Conservation (phyloP, 1,140 invertebrate species). For the Caenorhabditis tropicalis region DNA sequence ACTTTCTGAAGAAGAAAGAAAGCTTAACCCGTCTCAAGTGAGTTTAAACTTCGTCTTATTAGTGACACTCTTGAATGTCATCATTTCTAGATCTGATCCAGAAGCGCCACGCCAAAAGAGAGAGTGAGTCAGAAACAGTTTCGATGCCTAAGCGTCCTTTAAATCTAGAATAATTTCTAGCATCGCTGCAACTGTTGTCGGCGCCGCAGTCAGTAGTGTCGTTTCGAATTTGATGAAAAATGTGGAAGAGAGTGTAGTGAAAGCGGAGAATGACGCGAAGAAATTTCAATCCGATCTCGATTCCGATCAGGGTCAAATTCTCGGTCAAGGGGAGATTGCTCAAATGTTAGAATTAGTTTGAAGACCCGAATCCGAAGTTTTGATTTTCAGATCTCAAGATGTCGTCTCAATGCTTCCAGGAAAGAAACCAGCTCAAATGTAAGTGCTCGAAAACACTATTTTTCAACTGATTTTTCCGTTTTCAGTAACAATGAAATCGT, state of each 20-base stretch:
- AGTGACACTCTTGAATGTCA: no score
- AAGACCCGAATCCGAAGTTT: no score
- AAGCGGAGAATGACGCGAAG: neutral
- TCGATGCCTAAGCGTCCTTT: neutral
- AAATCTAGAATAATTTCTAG: slow-evolving; percentile 16
- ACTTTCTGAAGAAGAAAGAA: neutral
- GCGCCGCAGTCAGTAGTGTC: slow-evolving; percentile 31
- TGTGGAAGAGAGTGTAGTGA: slow-evolving; percentile 13
- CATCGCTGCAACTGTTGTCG: slow-evolving; percentile 8
- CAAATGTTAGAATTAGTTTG: neutral
- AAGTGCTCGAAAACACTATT: no score
- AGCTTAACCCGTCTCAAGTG: neutral
- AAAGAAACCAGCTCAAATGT: neutral
- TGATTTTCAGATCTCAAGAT: neutral
- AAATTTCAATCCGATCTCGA: neutral
- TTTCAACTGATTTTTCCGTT: neutral
- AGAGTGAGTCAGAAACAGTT: slow-evolving; percentile 20
- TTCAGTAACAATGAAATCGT: neutral
- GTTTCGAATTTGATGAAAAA: slow-evolving; percentile 34
- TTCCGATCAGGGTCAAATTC: neutral
- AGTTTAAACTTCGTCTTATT: no score
- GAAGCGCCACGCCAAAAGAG: neutral
- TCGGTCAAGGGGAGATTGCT: neutral
- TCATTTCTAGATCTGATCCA: neutral
- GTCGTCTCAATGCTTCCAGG: no score